Conservation (phyloP, 2,113 vertebrate species). For the Pituophis catenifer region DNA sequence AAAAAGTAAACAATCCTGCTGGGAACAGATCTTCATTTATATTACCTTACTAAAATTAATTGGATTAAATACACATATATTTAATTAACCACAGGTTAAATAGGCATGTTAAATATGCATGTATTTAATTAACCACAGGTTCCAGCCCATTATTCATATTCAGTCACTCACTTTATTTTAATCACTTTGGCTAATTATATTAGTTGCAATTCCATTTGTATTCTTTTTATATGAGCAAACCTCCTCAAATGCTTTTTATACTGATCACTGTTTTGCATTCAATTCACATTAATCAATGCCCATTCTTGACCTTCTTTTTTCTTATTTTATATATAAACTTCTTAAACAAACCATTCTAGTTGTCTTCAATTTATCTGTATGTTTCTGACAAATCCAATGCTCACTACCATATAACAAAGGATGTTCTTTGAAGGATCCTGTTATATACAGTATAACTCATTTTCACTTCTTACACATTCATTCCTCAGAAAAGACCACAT, state of each 20-base stretch:
- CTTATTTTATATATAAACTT: neutral
- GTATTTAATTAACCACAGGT: neutral
- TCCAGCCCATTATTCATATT: neutral
- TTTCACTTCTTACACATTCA: neutral
- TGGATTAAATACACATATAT: neutral
- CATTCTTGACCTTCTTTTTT: neutral
- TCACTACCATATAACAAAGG: neutral
- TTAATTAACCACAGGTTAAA: no score
- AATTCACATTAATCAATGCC: neutral
- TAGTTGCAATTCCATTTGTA: neutral
- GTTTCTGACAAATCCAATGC: neutral
- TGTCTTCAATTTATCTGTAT: neutral
- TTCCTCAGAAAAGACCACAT: neutral
- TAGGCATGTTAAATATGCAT: no score
- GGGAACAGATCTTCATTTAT: neutral
- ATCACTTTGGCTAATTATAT: neutral
- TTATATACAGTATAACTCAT: neutral
- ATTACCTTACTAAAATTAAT: neutral
- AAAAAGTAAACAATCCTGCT: neutral
- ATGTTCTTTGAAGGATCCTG: neutral
- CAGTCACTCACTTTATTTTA: neutral
- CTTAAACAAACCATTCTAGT: neutral
- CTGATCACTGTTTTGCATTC: neutral
- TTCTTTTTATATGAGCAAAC: neutral
- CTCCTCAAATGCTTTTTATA: neutral